phyloP scores from a whole-genome alignment of 23 tunicate species.

The Corella eumyota region DNA sequence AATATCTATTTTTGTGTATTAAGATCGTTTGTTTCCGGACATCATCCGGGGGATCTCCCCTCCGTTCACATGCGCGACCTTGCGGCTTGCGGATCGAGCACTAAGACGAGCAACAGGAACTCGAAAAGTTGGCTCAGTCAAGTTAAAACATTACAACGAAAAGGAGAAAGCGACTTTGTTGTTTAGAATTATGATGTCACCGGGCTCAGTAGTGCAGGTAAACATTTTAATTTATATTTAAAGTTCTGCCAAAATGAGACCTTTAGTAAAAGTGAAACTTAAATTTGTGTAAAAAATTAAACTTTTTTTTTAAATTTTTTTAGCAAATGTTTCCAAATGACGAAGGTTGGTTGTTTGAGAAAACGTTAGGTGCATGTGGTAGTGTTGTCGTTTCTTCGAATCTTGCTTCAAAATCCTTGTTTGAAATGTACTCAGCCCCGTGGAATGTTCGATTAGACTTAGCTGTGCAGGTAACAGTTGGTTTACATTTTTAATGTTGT shows the following conservation, averaged over 20 bases:
- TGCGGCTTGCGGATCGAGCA: constrained; percentile 55
- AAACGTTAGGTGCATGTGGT: constrained; percentile 44
- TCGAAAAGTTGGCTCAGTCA: constrained; percentile 13
- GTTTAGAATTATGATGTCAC: constrained; percentile 41
- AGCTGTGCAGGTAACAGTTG: constrained; percentile 40
- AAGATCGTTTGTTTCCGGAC: constrained; percentile 25
- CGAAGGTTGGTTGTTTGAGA: constrained; percentile 58
- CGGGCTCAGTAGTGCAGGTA: constrained; percentile 57
- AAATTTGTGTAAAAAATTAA: neutral
- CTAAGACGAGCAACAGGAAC: constrained; percentile 24
- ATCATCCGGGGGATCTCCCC: constrained; percentile 36
- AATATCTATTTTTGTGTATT: no score
- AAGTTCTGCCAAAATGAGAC: neutral
- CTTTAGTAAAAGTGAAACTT: neutral
- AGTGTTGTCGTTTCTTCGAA: constrained; percentile 14
- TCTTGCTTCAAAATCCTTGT: constrained; percentile 11
- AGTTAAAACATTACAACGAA: constrained; percentile 15
- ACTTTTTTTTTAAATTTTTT: neutral
- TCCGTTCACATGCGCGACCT: constrained; percentile 46
- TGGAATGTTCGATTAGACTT: constrained; percentile 64
- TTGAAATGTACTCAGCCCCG: constrained; percentile 35
- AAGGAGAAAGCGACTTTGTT: constrained; percentile 33
- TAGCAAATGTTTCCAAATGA: constrained; percentile 49
- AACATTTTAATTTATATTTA: neutral
- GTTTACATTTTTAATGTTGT: neutral